Evolutionary conservation across 92 coral and sea anemone species (phyloP), one percentile per base, ranked within the genome.

Genomic region (Zoanthus sansibaricus): DNA sequence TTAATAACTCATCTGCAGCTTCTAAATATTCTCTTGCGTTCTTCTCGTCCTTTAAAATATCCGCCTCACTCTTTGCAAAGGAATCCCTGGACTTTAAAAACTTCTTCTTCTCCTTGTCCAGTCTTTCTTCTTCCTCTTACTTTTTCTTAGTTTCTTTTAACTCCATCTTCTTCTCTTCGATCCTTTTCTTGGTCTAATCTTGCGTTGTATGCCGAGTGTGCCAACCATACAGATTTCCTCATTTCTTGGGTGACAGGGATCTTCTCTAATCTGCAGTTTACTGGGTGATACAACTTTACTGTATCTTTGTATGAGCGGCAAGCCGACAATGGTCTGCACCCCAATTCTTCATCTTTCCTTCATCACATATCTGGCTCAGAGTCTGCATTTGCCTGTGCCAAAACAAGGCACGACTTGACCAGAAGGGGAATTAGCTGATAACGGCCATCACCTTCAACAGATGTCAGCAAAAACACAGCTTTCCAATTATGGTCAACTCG

Each of bases 361-460:
- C 44, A 86, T 88, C 31, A 88, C 90, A 51, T 80, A 83, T 48
- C 86, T 82, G 61, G 87, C 82, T 88, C 82, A 79, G 94, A 84
- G 67, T 84, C 89, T 0, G 89, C 86, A 91, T 87, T 91, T 79
- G 83, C 88, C 71, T 91, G 89, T 42, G 89, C 93, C 54, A 87
- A 79, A 69, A 83, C 88, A 58, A 87, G 84, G 64, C 94, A 88
- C 71, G 86, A 79, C 82, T 88, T 91, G 91, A 91, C 72, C 66
- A 88, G 87, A 77, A 46, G 80, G 73, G 91, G 94, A 48, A 83
- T 87, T 31, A 70, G 73, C 76, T 88, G 83, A 88, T 87, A 87
- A 72, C 87, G 83, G 80, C 75, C 83, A 84, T 76, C 83, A 87
- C 89, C 91, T 83, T 87, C 84, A 87, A 87, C 87, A 76, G 89